Conservation (phyloP, 2,888 invertebrate species). For the Caenorhabditis sp. region DNA sequence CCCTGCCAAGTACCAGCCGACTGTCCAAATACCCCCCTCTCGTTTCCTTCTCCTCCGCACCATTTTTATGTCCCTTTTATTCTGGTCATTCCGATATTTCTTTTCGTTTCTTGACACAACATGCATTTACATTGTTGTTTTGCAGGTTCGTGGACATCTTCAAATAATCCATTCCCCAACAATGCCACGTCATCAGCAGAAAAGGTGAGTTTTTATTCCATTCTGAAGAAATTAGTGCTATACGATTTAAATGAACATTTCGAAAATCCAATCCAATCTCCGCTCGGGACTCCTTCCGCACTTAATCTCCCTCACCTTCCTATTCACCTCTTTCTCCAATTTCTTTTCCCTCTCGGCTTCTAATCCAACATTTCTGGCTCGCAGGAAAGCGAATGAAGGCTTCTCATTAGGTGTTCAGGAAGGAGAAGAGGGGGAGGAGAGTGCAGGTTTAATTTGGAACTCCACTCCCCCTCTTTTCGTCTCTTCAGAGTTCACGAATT, state of each 20-base stretch:
- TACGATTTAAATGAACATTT: too few relatives aligned
- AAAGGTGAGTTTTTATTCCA: conserved; percentile 27
- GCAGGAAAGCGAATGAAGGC: neutral
- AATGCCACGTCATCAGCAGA: conserved; percentile 32
- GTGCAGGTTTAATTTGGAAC: neutral
- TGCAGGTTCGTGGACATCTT: too few relatives aligned
- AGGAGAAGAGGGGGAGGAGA: neutral
- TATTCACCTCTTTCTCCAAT: conserved; percentile 19
- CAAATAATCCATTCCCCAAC: neutral
- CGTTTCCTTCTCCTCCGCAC: conserved; percentile 2
- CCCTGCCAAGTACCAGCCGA: conserved; percentile 32
- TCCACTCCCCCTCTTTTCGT: neutral
- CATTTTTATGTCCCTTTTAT: conserved; percentile 3
- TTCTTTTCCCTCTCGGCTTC: neutral
- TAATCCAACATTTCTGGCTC: conserved; percentile 4
- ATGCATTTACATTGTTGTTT: too few relatives aligned
- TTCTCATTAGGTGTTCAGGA: conserved; percentile 19
- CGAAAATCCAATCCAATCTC: neutral
- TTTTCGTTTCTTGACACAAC: neutral
- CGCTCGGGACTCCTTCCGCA: neutral
- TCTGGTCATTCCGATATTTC: conserved; percentile 6
- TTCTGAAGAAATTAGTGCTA: too few relatives aligned
- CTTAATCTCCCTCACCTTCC: conserved; percentile 17
- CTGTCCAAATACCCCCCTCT: conserved; percentile 18
- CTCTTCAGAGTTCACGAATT: neutral